Conservation (phyloP, 1,140 invertebrate genomes). For the Oryzaephilus surinamensis region DNA sequence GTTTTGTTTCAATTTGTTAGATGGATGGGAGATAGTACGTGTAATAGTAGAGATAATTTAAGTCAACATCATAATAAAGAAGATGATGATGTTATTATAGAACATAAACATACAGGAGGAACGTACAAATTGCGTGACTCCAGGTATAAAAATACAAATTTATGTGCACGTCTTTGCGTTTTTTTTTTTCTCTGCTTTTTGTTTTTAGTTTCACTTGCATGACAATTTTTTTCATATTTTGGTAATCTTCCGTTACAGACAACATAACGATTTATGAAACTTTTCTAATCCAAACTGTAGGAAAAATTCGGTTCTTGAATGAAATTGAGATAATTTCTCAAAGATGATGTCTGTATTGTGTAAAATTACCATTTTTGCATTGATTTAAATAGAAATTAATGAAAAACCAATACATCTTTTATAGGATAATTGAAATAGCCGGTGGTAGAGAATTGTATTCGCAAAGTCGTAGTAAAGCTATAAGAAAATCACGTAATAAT, state of each 20-base stretch:
- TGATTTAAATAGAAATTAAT: neutral
- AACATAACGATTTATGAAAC: no score
- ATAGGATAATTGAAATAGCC: conserved; percentile 78
- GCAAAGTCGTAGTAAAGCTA: conserved; percentile 68
- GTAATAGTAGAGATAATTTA: conserved; percentile 30
- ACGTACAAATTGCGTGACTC: conserved; percentile 38
- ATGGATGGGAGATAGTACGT: conserved; percentile 34
- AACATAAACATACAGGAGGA: conserved; percentile 32
- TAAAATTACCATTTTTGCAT: no score
- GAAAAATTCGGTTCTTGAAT: no score
- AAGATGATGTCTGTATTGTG: no score
- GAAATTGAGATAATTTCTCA: no score
- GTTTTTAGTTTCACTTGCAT: no score
- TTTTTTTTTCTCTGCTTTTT: neutral
- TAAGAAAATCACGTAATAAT: conserved; percentile 56
- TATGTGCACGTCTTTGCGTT: neutral
- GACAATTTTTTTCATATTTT: neutral
- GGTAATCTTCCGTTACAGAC: no score
- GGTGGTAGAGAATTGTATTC: conserved; percentile 78
- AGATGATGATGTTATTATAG: conserved; percentile 35
- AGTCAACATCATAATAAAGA: conserved; percentile 30
- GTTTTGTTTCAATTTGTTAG: conserved; percentile 15
- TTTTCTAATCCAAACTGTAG: no score
- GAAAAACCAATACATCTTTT: conserved; percentile 20
- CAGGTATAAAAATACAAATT: conserved; percentile 24